These are phyloP conservation scores for Heterodera carotae DNA, from an alignment of 1,140 invertebrate genomes.

Conservation along the genomic window DNA sequence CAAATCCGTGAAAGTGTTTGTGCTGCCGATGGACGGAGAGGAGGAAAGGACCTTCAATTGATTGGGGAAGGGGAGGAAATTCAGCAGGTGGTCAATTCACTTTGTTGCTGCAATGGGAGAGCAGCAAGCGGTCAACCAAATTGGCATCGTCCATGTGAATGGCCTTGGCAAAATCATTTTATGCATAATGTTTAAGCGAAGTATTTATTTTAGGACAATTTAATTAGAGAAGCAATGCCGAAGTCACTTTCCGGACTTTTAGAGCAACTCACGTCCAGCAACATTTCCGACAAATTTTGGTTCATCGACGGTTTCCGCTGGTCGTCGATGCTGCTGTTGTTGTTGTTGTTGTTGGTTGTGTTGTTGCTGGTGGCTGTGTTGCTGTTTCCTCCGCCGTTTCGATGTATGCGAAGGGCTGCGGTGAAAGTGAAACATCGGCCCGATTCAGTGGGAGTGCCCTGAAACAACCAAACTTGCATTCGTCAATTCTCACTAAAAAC, in stretches of 20 bases:
- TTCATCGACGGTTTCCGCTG: slow-evolving; percentile 65
- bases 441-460: slow-evolving; percentile 64
- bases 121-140: slow-evolving; percentile 62
- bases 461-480: too few relatives aligned
- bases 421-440: slow-evolving; percentile 65
- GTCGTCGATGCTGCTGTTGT: slow-evolving; percentile 37
- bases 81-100: background rate
- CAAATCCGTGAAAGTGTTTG: slow-evolving; percentile 64
- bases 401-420: slow-evolving; percentile 51
- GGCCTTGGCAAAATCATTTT: slow-evolving; percentile 44
- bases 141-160: slow-evolving; percentile 63
- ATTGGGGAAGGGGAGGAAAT: background rate
- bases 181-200: too few relatives aligned
- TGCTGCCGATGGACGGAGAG: slow-evolving; percentile 61
- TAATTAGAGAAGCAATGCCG: background rate
- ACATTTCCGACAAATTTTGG: slow-evolving; percentile 64
- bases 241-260: background rate
- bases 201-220: too few relatives aligned
- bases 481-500: background rate
- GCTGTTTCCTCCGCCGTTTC: background rate
- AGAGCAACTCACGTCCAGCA: slow-evolving; percentile 58
- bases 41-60: slow-evolving; percentile 54
- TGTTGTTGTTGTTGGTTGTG: background rate
- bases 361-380: background rate
- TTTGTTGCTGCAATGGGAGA: slow-evolving; percentile 51